Conservation (phyloP, 2,888 invertebrate genomes). For the Pristionchus fissidentatus region DNA sequence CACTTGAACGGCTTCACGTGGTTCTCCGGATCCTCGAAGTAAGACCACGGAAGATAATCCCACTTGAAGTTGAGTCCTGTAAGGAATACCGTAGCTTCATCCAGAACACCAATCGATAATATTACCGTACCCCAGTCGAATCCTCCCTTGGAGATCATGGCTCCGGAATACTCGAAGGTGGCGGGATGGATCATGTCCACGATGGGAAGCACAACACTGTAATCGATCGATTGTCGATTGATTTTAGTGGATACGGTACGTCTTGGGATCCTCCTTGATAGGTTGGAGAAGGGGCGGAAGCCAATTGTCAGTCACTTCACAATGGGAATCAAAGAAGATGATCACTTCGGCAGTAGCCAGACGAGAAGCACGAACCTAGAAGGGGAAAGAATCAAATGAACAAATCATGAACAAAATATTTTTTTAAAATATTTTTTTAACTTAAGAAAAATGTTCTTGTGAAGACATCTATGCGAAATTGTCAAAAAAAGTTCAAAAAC, state of each 20-base stretch:
- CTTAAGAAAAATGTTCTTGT: too few relatives aligned
- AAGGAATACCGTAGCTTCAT: neutral
- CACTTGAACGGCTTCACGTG: conserved; percentile 76
- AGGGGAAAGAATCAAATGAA: neutral
- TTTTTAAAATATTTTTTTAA: neutral
- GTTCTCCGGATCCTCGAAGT: conserved; percentile 82
- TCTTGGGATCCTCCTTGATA: conserved; percentile 88
- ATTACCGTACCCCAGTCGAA: conserved; percentile 97
- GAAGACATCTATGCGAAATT: too few relatives aligned
- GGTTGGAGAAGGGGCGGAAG: conserved; percentile 91
- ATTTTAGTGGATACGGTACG: conserved; percentile 52
- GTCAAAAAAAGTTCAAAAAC: too few relatives aligned
- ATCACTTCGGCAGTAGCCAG: conserved; percentile 91
- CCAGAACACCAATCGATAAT: conserved; percentile 78
- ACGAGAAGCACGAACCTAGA: conserved; percentile 89
- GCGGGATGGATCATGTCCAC: conserved; percentile 99
- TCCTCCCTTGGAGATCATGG: conserved; percentile 98
- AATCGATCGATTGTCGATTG: neutral
- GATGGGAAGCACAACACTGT: conserved; percentile 94
- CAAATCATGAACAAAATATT: neutral
- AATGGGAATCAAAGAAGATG: conserved; percentile 95
- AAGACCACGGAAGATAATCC: conserved; percentile 86
- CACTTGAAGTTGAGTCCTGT: conserved; percentile 87
- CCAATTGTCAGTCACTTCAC: conserved; percentile 96
- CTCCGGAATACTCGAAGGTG: conserved; percentile 88